Percentiles rank a stretch among this genome's conserved stretches.
Evolutionary conservation across 2,888 invertebrate species (phyloP).

Genomic region (Venusia cambrica): DNA sequence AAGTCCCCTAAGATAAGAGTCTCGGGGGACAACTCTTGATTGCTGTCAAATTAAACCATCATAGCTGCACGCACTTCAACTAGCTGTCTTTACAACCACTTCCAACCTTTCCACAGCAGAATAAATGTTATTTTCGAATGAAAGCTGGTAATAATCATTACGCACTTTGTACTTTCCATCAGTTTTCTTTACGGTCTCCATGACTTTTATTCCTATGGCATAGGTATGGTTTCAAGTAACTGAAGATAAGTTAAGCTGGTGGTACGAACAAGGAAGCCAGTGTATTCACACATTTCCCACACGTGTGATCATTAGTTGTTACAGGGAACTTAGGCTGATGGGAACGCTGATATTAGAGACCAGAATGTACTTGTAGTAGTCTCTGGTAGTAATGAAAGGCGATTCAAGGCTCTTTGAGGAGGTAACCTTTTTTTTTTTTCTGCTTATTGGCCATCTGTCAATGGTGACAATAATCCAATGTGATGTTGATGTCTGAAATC

Average conservation of each 20-base stretch:
- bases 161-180: conserved; percentile 6
- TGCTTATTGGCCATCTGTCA: too few relatives aligned
- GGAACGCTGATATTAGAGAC: conserved; percentile 52
- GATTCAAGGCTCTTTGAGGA: too few relatives aligned
- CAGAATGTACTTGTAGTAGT: conserved; percentile 17
- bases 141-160: background rate
- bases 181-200: conserved; percentile 10
- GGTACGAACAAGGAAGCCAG: conserved; percentile 50
- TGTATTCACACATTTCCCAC: conserved; percentile 64
- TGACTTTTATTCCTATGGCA: conserved; percentile 5
- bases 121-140: conserved; percentile 1
- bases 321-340: conserved; percentile 55
- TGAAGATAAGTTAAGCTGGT: conserved; percentile 6
- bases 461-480: too few relatives aligned
- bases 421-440: too few relatives aligned
- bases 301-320: conserved; percentile 65
- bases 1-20: too few relatives aligned
- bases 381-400: conserved; percentile 19
- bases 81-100: conserved; percentile 1
- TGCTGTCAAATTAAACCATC: conserved; percentile 13
- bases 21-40: conserved; percentile 16
- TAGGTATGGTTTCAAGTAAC: conserved; percentile 4
- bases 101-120: background rate
- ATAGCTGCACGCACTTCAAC: conserved; percentile 10
- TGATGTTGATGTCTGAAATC: too few relatives aligned